A percentile compares a stretch with the other conserved stretches of the same genome.
These are phyloP conservation scores for Crossoptilon crossoptilon DNA, from an alignment of 2,797 vertebrate species.

Conservation along the genomic window DNA sequence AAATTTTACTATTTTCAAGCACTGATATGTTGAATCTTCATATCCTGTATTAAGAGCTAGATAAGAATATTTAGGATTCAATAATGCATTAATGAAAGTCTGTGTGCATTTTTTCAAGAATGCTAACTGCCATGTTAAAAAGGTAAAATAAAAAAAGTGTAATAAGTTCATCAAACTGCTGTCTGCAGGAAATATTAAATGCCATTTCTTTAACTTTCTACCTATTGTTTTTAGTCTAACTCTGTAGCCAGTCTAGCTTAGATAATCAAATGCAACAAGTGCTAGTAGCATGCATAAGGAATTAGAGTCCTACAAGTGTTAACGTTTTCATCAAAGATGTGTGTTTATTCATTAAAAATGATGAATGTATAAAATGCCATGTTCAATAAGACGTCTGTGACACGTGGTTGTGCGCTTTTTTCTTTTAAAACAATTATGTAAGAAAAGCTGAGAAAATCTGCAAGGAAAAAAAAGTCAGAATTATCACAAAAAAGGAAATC, in stretches of 20 bases:
- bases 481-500: not conserved
- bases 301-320: not conserved
- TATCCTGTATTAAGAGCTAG: not conserved
- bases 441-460: not conserved
- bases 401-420: not conserved
- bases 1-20: not conserved
- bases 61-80: not conserved
- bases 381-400: fast-evolving
- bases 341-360: not conserved
- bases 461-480: not conserved
- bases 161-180: not conserved
- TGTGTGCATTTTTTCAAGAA: not conserved
- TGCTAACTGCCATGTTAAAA: not conserved
- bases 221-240: not conserved
- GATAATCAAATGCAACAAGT: not conserved
- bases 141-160: not conserved
- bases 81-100: not conserved
- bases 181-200: not conserved
- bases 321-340: not conserved
- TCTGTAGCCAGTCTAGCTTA: not conserved
- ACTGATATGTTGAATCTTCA: not conserved
- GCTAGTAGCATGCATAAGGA: not conserved
- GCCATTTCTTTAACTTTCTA: not conserved
- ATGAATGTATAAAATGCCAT: not conserved
- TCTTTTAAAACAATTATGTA: not conserved